phyloP scores from a whole-genome alignment of 2,113 vertebrate species.

The Gambusia affinis region DNA sequence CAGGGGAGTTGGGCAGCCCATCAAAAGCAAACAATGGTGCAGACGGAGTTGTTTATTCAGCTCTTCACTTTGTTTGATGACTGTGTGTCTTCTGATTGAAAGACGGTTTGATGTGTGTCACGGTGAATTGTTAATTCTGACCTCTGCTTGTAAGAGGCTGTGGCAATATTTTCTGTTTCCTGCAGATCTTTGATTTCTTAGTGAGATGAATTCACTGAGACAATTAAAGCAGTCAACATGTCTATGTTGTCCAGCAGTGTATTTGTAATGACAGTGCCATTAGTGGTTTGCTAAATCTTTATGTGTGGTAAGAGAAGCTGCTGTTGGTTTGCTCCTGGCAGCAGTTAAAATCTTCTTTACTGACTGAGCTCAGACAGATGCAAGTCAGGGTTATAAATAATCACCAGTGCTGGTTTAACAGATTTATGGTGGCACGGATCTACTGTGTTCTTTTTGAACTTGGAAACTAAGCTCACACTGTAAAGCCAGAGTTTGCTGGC shows the following conservation, averaged over 20 bases:
- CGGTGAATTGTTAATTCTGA: slow-evolving; percentile 51
- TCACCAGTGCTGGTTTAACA: slow-evolving; percentile 60
- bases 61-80: slow-evolving; percentile 57
- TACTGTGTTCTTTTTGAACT: slow-evolving; percentile 76
- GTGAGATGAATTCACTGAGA: slow-evolving; percentile 1
- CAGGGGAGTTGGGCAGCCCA: slow-evolving; percentile 39
- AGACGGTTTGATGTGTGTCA: slow-evolving; percentile 45
- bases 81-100: slow-evolving; percentile 54
- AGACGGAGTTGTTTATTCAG: slow-evolving; percentile 61
- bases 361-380: slow-evolving; percentile 60
- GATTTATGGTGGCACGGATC: slow-evolving; percentile 69
- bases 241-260: background rate
- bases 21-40: slow-evolving; percentile 59
- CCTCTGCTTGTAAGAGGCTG: slow-evolving; percentile 25
- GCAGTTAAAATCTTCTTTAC: slow-evolving; percentile 46
- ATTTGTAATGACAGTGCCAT: background rate
- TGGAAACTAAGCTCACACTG: slow-evolving; percentile 69
- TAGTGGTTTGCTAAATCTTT: background rate
- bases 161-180: background rate
- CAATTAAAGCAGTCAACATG: slow-evolving; percentile 24
- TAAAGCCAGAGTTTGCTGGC: slow-evolving; percentile 76
- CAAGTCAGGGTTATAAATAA: slow-evolving; percentile 37
- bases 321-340: slow-evolving; percentile 46
- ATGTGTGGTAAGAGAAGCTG: slow-evolving; percentile 24
- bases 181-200: slow-evolving; percentile 5